These are phyloP conservation scores for Climacteris rufus DNA, from an alignment of 2,113 vertebrate species.

Conservation along the genomic window DNA sequence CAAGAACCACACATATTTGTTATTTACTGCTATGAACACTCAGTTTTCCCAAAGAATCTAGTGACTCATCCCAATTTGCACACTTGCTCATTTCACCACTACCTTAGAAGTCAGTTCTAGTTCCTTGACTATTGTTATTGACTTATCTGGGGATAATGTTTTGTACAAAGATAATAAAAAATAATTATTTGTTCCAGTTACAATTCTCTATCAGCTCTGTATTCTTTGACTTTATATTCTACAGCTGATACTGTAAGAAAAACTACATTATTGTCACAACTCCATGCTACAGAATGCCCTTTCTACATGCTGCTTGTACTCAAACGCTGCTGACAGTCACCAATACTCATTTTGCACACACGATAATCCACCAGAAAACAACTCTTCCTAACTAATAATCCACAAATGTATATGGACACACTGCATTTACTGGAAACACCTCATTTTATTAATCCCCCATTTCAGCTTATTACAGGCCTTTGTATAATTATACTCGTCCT, in stretches of 20 bases:
- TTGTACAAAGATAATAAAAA: neutral
- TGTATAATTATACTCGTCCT: neutral
- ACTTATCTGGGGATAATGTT: neutral
- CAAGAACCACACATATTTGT: neutral
- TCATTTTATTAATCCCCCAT: neutral
- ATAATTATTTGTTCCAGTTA: neutral
- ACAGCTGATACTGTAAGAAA: neutral
- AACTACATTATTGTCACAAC: neutral
- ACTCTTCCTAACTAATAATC: neutral
- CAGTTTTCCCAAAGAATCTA: neutral
- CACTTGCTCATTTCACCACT: neutral
- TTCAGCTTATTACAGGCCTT: neutral
- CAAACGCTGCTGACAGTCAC: neutral
- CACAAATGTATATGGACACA: neutral
- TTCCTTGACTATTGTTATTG: neutral
- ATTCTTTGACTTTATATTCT: neutral
- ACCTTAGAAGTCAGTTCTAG: neutral
- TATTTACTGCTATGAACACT: neutral
- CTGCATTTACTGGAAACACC: neutral
- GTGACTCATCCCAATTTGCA: neutral
- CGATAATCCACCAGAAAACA: neutral
- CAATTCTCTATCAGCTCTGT: neutral
- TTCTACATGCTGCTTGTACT: neutral
- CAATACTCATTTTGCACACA: neutral
- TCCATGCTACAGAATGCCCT: neutral